A percentile compares a stretch with the other conserved stretches of the same genome.
These are phyloP conservation scores for Ooceraea biroi DNA, from an alignment of 1,140 invertebrate species.

Conservation along the genomic window DNA sequence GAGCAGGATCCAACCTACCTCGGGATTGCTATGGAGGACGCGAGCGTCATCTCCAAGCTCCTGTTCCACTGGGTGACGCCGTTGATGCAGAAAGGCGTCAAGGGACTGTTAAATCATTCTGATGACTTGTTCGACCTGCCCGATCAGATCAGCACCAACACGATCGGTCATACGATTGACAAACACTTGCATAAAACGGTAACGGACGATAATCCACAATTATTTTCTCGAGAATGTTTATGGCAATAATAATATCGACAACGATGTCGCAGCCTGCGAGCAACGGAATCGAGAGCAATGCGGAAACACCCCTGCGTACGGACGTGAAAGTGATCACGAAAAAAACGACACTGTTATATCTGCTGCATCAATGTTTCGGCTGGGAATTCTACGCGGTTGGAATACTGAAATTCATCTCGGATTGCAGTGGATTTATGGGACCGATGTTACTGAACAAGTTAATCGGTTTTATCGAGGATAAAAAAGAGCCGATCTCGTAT, in stretches of 20 bases:
- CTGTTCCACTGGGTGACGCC: constrained; percentile 96
- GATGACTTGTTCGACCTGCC: constrained; percentile 96
- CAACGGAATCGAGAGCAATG: constrained; percentile 46
- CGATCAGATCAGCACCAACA: constrained; percentile 88
- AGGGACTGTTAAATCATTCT: constrained; percentile 90
- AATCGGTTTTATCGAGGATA: constrained; percentile 93
- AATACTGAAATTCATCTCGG: constrained; percentile 93
- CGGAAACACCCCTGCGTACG: constrained; percentile 37
- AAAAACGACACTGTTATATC: constrained; percentile 89
- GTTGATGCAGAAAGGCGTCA: constrained; percentile 93
- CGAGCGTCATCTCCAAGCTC: constrained; percentile 90
- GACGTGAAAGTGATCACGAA: constrained; percentile 72
- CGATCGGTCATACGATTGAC: constrained; percentile 88
- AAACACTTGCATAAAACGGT: constrained; percentile 78
- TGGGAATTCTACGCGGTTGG: constrained; percentile 96
- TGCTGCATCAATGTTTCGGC: constrained; percentile 94
- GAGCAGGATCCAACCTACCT: constrained; percentile 90
- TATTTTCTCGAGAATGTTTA: neutral
- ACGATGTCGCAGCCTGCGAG: constrained; percentile 43
- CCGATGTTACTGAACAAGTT: constrained; percentile 95
- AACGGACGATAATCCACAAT: constrained; percentile 50
- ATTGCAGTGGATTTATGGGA: constrained; percentile 94
- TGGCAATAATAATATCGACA: neutral
- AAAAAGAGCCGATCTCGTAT: constrained; percentile 88
- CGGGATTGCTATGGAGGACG: constrained; percentile 93